Evolutionary conservation across 2,113 vertebrate species (phyloP), one percentile per base, ranked within the genome.

Genomic region (Upupa epops): DNA sequence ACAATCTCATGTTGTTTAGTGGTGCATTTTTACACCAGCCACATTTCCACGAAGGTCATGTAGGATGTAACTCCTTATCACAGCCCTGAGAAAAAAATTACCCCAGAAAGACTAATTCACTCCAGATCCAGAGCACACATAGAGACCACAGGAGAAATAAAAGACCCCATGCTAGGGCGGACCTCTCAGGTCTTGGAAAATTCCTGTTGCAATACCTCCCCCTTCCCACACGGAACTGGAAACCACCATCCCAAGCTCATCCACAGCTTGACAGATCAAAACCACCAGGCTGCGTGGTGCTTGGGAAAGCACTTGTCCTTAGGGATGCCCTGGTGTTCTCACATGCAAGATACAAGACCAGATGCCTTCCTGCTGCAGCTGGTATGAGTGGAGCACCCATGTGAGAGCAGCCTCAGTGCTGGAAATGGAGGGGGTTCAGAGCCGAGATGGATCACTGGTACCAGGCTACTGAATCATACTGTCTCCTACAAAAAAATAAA

Each of bases 311-410:
- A 9, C 7, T 34, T 7, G 1, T 8, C 8, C 69, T 52, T 12
- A 32, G 22, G 63, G 32, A 4, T 3, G 1, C 45, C 8, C 65
- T 7, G 9, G 6, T 28, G 3, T 8, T 66, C 12, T 72, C 18
- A 14, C 0, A 0, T 13, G 11, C 4, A 4, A 70, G 25, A 58
- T 2, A 1, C 13, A 12, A 48, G 24, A 8, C 37, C 15, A 4
- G 2, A 24, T n/a, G 29, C 9, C 72, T 31, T 18, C 25, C 26
- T 29, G 8, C 11, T 37, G 36, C 8, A 8, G 11, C 32, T 25
- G 13, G 55, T 11, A 55, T 0, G 3, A 10, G 14, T 24, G 9
- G 56, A 20, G 12, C 22, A n/a, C 12, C 32, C 17, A 15, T 9
- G 26, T 61, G 51, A 56, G 21, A 34, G 24, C 1, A 1, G 66